phyloP scores from a whole-genome alignment of 2,888 invertebrate genomes.

The Euspilapteryx auroguttella region DNA sequence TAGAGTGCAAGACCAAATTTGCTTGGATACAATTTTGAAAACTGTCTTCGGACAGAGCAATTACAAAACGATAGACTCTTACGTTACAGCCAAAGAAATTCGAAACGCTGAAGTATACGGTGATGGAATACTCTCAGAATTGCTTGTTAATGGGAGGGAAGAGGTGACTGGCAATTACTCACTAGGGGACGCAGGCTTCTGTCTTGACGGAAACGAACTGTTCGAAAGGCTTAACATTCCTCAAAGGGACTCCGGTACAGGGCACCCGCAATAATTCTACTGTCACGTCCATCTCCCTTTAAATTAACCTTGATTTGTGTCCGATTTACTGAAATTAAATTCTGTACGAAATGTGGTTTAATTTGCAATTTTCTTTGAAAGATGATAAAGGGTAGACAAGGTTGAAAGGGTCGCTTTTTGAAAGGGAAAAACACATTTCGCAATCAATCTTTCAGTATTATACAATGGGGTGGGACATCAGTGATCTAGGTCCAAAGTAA shows the following conservation, averaged over 20 bases:
- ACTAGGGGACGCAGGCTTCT: constrained; percentile 27
- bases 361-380: too few species aligned
- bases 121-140: constrained; percentile 21
- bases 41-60: constrained; percentile 23
- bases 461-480: too few species aligned
- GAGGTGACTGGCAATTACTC: constrained; percentile 17
- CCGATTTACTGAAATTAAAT: too few species aligned
- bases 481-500: too few species aligned
- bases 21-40: constrained; percentile 35
- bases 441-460: too few species aligned
- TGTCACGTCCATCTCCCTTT: too few species aligned
- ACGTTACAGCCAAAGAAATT: constrained; percentile 16
- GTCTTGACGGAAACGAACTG: constrained; percentile 32
- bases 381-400: too few species aligned
- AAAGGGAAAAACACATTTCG: too few species aligned
- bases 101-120: too few species aligned
- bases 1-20: constrained; percentile 37
- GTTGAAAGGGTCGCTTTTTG: too few species aligned
- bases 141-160: constrained; percentile 17
- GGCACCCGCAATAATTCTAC: constrained; percentile 1
- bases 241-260: constrained; percentile 28
- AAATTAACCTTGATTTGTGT: too few species aligned
- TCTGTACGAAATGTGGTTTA: too few species aligned
- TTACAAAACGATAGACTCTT: constrained; percentile 13
- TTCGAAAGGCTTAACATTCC: constrained; percentile 40